Base-by-base conservation (phyloP, 2,113 vertebrate genomes). In the Melanerpes formicivorus region DNA sequence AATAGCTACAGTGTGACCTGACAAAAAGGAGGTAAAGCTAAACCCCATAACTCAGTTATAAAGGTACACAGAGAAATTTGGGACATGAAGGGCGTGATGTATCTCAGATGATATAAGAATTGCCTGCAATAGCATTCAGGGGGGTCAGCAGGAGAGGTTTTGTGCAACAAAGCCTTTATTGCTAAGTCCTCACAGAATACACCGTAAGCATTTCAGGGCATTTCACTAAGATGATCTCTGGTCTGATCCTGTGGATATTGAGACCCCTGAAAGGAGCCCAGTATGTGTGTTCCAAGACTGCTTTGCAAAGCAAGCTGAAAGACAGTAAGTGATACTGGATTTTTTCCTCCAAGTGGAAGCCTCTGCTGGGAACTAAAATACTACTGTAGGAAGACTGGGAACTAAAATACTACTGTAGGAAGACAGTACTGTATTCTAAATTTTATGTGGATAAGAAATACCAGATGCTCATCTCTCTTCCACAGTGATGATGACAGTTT, bases 101-200 rank as follows among this genome's bases (percentile, higher is more conserved):
- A 62, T n/a, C 40, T 90, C 72, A 65, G 79, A 44, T 59, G 50
- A 34, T 18, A 23, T 5, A 58, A 73, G 30, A 8, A 32, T n/a
- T 13, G 4, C 30, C 15, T 76, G 10, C 23, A 64, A 9, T 10
- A 56, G 14, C 30, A 54, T 56, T 40, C 29, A 80, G 23, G 14
- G 14, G 1, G 29, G 44, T 65, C 40, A 54, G 14, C 27, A 83
- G 30, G 18, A 40, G 78, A 46, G n/a, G 11, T 63, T 34, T 80
- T 34, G 18, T 21, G 6, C 6, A 73, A 66, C 40, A 71, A 77
- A 62, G 18, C 0, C 0, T 4, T 4, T 30, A 8, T 37, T 70
- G 23, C 69, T 59, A 58, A 63, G 46, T 30, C 4, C 32, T 17
- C 27, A 30, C 30, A 77, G 22, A 0, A 0, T 25, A 32, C 4